phyloP scores from a whole-genome alignment of 2,797 vertebrate genomes.

The Sciurus carolinensis region DNA sequence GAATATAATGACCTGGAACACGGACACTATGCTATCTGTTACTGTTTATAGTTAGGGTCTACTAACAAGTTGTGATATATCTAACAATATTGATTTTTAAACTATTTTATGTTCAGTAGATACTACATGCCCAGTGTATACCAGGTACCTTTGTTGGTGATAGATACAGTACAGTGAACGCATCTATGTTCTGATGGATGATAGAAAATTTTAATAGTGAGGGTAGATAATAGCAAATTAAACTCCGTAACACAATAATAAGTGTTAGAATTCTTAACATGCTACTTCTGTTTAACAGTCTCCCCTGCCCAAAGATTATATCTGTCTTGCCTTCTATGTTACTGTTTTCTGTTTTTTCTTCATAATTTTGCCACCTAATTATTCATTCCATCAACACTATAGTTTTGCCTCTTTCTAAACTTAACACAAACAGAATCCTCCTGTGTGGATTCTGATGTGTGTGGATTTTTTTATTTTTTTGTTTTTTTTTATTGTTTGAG shows the following conservation, averaged over 20 bases:
- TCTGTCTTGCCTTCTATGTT: background rate
- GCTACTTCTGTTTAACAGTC: background rate
- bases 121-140: background rate
- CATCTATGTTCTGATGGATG: background rate
- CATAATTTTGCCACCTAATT: background rate
- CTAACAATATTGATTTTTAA: slow-evolving; percentile 4
- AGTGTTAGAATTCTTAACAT: background rate
- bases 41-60: background rate
- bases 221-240: background rate
- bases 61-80: background rate
- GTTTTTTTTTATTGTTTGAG: background rate
- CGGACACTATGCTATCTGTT: background rate
- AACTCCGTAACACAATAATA: rapidly evolving
- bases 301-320: background rate
- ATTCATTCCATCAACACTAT: background rate
- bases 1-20: background rate
- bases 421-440: background rate
- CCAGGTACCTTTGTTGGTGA: background rate
- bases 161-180: background rate
- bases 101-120: background rate
- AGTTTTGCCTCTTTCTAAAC: slow-evolving; percentile 1
- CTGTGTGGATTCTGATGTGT: background rate
- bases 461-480: background rate
- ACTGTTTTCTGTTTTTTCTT: slow-evolving; percentile 15
- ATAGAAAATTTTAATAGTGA: background rate